Evolutionary conservation across 2,888 invertebrate genomes (phyloP), one percentile per base, ranked within the genome.

Genomic region (Steinernema scapterisci): DNA sequence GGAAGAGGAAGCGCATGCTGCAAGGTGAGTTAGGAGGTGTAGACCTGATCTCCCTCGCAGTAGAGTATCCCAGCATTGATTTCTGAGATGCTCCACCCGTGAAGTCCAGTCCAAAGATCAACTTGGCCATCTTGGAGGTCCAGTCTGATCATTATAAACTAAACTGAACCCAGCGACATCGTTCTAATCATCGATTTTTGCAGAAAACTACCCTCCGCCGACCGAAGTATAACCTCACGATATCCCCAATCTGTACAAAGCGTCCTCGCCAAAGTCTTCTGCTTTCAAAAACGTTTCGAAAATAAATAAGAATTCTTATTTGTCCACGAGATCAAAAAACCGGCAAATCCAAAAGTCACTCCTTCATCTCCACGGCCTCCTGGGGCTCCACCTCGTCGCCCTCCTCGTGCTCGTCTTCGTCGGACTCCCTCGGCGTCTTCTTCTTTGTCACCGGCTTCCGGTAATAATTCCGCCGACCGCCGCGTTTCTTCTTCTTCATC

Each of bases 401-500:
- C 48, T 48, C 48, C n/a, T 48, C 48, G 7, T 48, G 48, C 48
- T 48, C 48, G 48, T 48, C 48, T 5, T 48, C 48, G 48, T 48
- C 48, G 7, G 48, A 48, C 19, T 48, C 48, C 48, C 19, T 19
- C 16, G 16, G n/a, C n/a, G 48, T 19, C 48, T 48, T 48, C 48
- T 48, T 48, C n/a, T 16, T n/a, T 5, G 16, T 48, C 2, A n/a
- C 19, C 16, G 48, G 48, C 19, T 19, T 48, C n/a, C 48, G 48
- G 13, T 31, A 63, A 31, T 63, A 63, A 25, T 25, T 31, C 16
- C 63, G 6, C 11, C 63, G 63, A 5, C 63, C 63, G 13, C 63
- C 63, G 27, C 63, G 63, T 27, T 31, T 63, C 63, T 63, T 63
- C 31, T 63, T 63, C 63, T 63, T 63, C 63, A 11, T 63, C 31